Evolutionary conservation across 2,797 vertebrate species (phyloP), one percentile per base, ranked within the genome.

Genomic region (Falco rusticolus): DNA sequence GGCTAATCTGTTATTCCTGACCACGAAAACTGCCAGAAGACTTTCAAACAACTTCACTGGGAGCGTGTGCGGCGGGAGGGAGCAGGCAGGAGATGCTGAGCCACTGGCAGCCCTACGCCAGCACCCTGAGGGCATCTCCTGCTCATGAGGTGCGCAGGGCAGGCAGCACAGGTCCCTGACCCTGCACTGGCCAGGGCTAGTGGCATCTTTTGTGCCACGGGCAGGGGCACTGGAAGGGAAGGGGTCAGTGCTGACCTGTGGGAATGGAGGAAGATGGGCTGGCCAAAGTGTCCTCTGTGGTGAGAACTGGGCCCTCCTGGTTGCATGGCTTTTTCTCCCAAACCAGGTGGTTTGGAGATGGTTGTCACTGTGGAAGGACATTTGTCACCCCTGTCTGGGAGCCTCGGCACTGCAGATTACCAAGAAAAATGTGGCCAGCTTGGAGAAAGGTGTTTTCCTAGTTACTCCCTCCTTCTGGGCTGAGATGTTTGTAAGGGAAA

Each of bases 1-100:
- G 98, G 98, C 97, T 99, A 99, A 99, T 99, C 98, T 98, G 98
- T 98, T 98, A 98, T 99, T 99, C 98, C 98, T 98, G 98, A 95
- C 98, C 95, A 68, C 92, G 98, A 98, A 98, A 98, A 98, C 98
- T 98, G 97, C 98, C 98, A 93, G 98, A 97, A 98, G 98, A 98
- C 98, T 98, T 98, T 98, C 98, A 98, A 98, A 98, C 98, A 98
- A 98, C 97, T 98, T 98, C 97, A 98, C 97, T 98, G 97, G 97
- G 93, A 92, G 94, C 21, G 93, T 95, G 97, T 96, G 96, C 64
- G 78, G 94, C 26, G 16, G 95, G 94, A 86, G 93, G 87, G 77
- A 93, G 93, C 2, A 1, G 65, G 95, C 76, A 89, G 83, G 92
- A 89, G 93, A 64, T 68, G 57, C 45, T 1, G 47, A 84, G 88